Base-by-base conservation (phyloP, 2,888 invertebrate species). In the Lithophane semibrunnea region DNA sequence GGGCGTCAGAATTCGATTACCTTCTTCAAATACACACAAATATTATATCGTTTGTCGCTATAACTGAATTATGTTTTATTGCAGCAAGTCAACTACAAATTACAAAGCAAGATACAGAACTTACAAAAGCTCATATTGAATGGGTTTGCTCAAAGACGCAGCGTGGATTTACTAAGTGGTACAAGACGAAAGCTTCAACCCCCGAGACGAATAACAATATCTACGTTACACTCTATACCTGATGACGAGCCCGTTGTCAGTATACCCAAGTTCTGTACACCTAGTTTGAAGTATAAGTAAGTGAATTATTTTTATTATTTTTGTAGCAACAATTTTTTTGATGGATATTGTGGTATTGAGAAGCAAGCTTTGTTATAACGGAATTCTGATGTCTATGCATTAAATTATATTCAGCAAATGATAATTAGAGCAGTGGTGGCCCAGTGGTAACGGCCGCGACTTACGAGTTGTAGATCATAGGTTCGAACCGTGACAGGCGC, bases 231-330 rank as follows among this genome's bases (percentile, higher is more conserved):
- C 47, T 58, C 82, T 29, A 74, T 82, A 56, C 9, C 80, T n/a
- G 82, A 84, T 8, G 64, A 84, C n/a, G 79, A 79, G 37, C 42
- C 79, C 3, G 74, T 74, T 49, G 63, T 75, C 44, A 29, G 54
- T 58, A 74, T 84, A 65, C 94, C 93, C 0, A 93, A 91, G 85
- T 96, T 95, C 79, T 93, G 94, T 82, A 96, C 96, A 0, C 96
- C 96, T 1, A 89, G 89, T 56, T 88, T 96, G 52, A 96, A 96
- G 76, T 96, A 96, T 86, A 96, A 96, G 96, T 96, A 82, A 92
- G 94, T 92, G 13, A 3, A 24, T 73, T 73, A 13, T 65, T 72
- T 64, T 56, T 56, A 16, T 64, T 56, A 2, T 54, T 75, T 74
- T 75, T 73, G 16, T 37, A 60, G 60, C n/a, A 37, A 68, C 1